Evolutionary conservation across 2,888 invertebrate genomes (phyloP).

Genomic region (Drymonia ruficornis): DNA sequence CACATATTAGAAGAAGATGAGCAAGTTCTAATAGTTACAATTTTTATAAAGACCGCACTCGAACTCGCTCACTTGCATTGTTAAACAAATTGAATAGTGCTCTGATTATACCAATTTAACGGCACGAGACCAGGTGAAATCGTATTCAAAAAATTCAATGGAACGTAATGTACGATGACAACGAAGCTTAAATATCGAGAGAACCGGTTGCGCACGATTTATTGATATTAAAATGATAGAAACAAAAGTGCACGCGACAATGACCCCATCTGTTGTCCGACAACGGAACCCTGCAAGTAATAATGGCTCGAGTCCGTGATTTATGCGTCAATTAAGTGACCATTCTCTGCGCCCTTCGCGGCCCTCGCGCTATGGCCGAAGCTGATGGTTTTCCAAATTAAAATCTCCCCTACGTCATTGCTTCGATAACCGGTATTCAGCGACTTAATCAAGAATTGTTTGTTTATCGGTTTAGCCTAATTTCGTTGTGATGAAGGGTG

Average conservation of each 20-base stretch:
- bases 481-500: constrained; percentile 57
- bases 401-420: constrained; percentile 59
- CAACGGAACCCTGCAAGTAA: constrained; percentile 50
- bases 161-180: constrained; percentile 58
- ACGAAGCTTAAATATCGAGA: constrained; percentile 40
- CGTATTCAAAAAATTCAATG: constrained; percentile 53
- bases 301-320: constrained; percentile 65
- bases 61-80: constrained; percentile 7
- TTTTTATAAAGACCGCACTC: not conserved
- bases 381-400: constrained; percentile 70
- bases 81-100: constrained; percentile 19
- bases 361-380: constrained; percentile 29
- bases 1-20: too few relatives aligned
- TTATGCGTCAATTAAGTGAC: constrained; percentile 81
- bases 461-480: constrained; percentile 75
- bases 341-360: constrained; percentile 61
- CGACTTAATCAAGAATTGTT: constrained; percentile 75
- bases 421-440: constrained; percentile 56
- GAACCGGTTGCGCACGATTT: constrained; percentile 60
- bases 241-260: constrained; percentile 57
- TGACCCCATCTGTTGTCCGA: constrained; percentile 70
- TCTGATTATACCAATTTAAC: constrained; percentile 52
- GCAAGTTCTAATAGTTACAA: not conserved
- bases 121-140: constrained; percentile 59
- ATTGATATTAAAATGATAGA: constrained; percentile 47